Base-by-base conservation (phyloP, 2,888 invertebrate species). In the Acleris holmiana region DNA sequence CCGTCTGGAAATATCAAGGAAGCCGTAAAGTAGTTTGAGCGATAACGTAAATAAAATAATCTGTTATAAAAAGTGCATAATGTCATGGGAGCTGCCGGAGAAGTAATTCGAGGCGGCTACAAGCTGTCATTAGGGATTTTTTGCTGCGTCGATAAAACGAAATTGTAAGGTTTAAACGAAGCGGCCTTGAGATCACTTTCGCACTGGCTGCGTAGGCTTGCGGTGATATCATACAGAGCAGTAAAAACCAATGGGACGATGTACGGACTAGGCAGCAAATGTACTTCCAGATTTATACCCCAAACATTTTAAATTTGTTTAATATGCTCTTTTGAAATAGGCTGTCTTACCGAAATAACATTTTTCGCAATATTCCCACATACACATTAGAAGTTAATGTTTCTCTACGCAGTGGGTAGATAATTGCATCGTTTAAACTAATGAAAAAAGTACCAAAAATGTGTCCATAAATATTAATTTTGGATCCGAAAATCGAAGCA, bases 181-280 rank as follows among this genome's bases (percentile, higher is more conserved):
- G 70, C 69, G 80, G 69, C 91, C 90, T 91, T 90, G 88, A 75
- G 68, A 70, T 70, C 69, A 78, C 87, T 90, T 89, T 88, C 87
- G 84, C 85, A 76, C 75, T 80, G 82, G 80, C 18, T 10, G 82
- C 77, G 84, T 82, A 73, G 76, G 75, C 73, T 77, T 73, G 8
- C 70, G 46, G 41, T 67, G 60, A 67, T 29, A 49, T 49, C 54
- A 61, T 69, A 73, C 60, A 75, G 82, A 85, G 84, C 50, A 71
- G 82, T 40, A 76, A 76, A 48, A 69, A 77, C 70, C n/a, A 13
- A 13, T 35, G 35, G 13, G 35, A 23, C 4, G 23, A 23, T 23
- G 23, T 23, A n/a, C n/a, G 2, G 23, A 23, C 23, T 23, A 13
- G 35, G 35, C 10, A 35, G 13, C 8, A 35, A 35, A 35, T 35